These are phyloP conservation scores for Oplegnathus fasciatus DNA, from an alignment of 2,113 vertebrate species.

Conservation along the genomic window DNA sequence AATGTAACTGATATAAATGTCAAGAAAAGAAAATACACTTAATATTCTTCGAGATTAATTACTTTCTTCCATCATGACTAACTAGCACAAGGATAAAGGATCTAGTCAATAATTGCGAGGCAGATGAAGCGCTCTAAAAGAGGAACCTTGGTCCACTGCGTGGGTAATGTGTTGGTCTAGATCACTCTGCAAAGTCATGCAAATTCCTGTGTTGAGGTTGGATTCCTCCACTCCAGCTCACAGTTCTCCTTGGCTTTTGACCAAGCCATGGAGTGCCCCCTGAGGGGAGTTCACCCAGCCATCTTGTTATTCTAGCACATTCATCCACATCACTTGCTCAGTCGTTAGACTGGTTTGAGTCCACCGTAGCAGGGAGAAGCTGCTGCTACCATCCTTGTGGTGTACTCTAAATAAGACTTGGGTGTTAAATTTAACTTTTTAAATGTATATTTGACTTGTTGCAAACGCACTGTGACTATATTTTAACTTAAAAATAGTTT, in stretches of 20 bases:
- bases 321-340: slow-evolving; percentile 76
- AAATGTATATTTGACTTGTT: slow-evolving; percentile 25
- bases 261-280: slow-evolving; percentile 74
- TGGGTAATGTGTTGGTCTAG: slow-evolving; percentile 57
- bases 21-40: neutral
- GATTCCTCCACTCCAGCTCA: slow-evolving; percentile 72
- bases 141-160: slow-evolving; percentile 51
- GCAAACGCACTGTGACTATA: neutral
- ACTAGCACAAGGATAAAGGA: neutral
- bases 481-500: slow-evolving; percentile 24
- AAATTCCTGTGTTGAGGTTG: slow-evolving; percentile 79
- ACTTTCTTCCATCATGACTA: neutral
- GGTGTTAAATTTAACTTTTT: slow-evolving; percentile 45
- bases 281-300: slow-evolving; percentile 70
- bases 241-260: slow-evolving; percentile 74
- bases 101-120: slow-evolving; percentile 3
- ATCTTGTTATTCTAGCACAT: slow-evolving; percentile 79
- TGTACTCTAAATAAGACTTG: slow-evolving; percentile 24
- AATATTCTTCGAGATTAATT: neutral
- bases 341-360: slow-evolving; percentile 63
- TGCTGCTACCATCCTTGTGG: slow-evolving; percentile 48
- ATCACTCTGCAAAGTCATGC: slow-evolving; percentile 78
- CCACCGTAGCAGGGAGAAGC: slow-evolving; percentile 52
- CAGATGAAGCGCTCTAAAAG: slow-evolving; percentile 37
- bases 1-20: neutral